A percentile compares a stretch with the other conserved stretches of the same genome.
These are phyloP conservation scores for Proteles cristata DNA, from an alignment of 2,113 vertebrate species.

Conservation along the genomic window DNA sequence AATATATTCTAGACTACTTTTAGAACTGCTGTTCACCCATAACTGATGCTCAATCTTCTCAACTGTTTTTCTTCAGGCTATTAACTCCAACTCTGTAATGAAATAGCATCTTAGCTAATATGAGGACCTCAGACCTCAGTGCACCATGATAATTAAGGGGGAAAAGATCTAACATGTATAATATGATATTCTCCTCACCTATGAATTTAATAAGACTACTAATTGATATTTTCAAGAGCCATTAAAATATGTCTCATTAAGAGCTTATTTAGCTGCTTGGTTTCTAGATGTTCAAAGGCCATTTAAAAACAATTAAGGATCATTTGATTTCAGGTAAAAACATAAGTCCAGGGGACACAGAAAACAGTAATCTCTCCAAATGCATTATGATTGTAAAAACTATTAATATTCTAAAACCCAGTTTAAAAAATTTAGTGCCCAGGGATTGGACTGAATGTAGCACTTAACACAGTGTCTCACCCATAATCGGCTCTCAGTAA, in stretches of 20 bases:
- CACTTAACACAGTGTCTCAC: not conserved
- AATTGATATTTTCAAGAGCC: not conserved
- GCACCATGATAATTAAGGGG: not conserved
- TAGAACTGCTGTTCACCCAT: not conserved
- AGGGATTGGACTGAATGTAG: not conserved
- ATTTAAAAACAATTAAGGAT: constrained; percentile 43
- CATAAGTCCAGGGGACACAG: not conserved
- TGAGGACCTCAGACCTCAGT: not conserved
- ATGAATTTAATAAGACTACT: constrained; percentile 23
- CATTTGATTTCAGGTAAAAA: not conserved
- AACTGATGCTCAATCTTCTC: not conserved
- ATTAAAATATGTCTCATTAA: constrained; percentile 50
- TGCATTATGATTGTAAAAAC: not conserved
- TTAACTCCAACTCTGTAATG: not conserved
- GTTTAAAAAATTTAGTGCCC: not conserved
- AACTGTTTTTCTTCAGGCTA: constrained; percentile 22
- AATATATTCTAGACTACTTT: not conserved
- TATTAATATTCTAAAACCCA: not conserved
- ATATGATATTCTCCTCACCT: not conserved
- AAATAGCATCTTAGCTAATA: not conserved
- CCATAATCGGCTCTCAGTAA: not conserved
- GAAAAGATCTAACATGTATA: not conserved
- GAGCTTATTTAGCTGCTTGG: not conserved
- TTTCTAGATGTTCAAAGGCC: not conserved
- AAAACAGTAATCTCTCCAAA: constrained; percentile 4